Evolutionary conservation across 1,140 invertebrate genomes (phyloP), one percentile per base, ranked within the genome.

Genomic region (Eufriesea mexicana): DNA sequence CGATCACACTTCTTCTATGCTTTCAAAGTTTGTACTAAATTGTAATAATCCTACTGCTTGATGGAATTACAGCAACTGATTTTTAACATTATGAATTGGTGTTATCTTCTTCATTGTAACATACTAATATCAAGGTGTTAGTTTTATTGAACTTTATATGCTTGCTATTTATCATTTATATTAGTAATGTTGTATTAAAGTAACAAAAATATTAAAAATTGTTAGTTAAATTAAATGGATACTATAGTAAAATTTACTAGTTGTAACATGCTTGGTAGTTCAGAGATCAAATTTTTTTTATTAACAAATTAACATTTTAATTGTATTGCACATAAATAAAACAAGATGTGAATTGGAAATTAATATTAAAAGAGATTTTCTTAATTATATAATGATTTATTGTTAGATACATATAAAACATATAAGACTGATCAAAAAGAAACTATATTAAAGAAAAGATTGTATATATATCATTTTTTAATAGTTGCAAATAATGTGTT

Each of bases 41-140:
- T 76, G 35, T 54, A 84, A 85, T 57, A 86, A 84, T 62, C 75
- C 85, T 23, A 64, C 67, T 55, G 85, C 83, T 78, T 89, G 67
- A 85, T 42, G 28, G n/a, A 64, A 28, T 57, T 62, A 54, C 20
- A 66, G 16, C 25, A 55, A 70, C 62, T 9, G 35, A 35, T 35
- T 71, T 6, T 20, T 72, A 81, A 72, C 9, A 54, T 6, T 12
- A 12, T 49, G 62, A 49, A 42, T 20, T 9, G 47, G 54, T 61
- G 23, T 54, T 75, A n/a, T 49, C 20, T 49, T 54, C 25, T 66
- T 45, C 20, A 55, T 66, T 66, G 28, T 77, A 78, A 68, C 18
- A n/a, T 28, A 64, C 55, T 83, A 78, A 83, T 35, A 71, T 35
- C 23, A 28, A 78, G 66, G 28, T 83, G 74, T 54, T 42, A 51